A percentile compares a stretch with the other conserved stretches of the same genome.
Conservation (phyloP, 1,140 invertebrate genomes). For the Drosophila bipectinata region DNA sequence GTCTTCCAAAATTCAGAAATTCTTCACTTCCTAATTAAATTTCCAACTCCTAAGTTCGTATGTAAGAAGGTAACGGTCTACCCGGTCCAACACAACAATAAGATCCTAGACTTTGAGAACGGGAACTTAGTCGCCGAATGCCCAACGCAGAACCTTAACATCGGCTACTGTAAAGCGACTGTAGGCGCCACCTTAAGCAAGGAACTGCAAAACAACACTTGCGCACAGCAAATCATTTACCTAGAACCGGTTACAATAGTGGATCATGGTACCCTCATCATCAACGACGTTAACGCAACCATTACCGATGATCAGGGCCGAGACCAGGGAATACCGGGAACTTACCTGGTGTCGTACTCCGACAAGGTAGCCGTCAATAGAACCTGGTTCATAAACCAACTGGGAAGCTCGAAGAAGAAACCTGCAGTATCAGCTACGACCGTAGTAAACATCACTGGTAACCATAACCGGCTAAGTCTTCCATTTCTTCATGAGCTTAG, state of each 20-base stretch:
- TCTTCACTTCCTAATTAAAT: constrained; percentile 1
- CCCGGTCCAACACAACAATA: not conserved
- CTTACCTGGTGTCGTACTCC: not conserved
- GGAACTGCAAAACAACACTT: not conserved
- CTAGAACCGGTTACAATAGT: not conserved
- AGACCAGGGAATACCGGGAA: not conserved
- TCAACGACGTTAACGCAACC: too few species aligned
- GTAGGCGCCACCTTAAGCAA: not conserved
- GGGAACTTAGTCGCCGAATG: constrained; percentile 1
- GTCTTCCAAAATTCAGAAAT: not conserved
- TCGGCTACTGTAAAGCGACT: not conserved
- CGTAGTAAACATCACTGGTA: too few species aligned
- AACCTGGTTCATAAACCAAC: not conserved
- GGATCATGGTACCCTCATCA: not conserved
- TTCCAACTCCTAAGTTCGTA: not conserved
- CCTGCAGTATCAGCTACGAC: too few species aligned
- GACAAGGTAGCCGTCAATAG: not conserved
- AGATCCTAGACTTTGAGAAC: constrained; percentile 1
- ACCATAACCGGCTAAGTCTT: too few species aligned
- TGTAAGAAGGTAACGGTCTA: constrained; percentile 4
- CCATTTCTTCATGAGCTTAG: not conserved
- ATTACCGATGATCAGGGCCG: too few species aligned
- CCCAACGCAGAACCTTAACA: not conserved
- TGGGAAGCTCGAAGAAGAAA: not conserved
- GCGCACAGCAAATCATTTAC: not conserved